Evolutionary conservation across 1,140 invertebrate species (phyloP), one percentile per base, ranked within the genome.

Genomic region (Venustaconcha ellipsiformis): DNA sequence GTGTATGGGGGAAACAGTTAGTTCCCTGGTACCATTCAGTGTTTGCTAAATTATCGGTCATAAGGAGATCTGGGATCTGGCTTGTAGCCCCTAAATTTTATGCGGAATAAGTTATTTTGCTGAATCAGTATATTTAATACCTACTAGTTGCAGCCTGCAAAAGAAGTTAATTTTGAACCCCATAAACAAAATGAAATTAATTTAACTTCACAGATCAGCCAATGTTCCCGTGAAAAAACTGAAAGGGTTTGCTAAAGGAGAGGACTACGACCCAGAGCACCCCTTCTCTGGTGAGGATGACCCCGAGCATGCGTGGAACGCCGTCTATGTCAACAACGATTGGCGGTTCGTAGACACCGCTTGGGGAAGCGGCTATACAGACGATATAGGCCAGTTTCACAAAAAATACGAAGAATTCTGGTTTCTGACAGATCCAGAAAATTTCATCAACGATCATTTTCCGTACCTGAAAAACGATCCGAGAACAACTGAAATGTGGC

Each of bases 211-310:
- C 70, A 82, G 81, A 56, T 77, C 72, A 37, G 74, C 72, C 23
- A 72, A 72, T 14, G 77, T 83, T 57, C 77, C 79, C 18, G 81
- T 80, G 6, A 78, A 80, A 58, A 80, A 77, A 30, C 72, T 83
- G 6, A 78, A 76, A 17, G 98, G 98, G 17, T 98, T 98, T 90
- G 97, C 96, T 66, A 99, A 99, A 89, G 97, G 96, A 62, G 97
- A 97, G 4, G 97, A 97, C 67, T 99, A 99, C 89, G 96, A 98
- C 87, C 97, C 97, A 0, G 97, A 97, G 0, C 95, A 97, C 2
- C 92, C 94, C 73, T 98, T 99, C 87, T 96, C 97, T 82, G 97
- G 80, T 97, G 97, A 90, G 96, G 99, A 12, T 96, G 98, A 80
- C 15, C 81, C 83, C 2, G 82, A 83, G 66, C 83, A 85, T 70